These are phyloP conservation scores for Theretra japonica DNA, from an alignment of 2,888 invertebrate genomes.

Conservation along the genomic window DNA sequence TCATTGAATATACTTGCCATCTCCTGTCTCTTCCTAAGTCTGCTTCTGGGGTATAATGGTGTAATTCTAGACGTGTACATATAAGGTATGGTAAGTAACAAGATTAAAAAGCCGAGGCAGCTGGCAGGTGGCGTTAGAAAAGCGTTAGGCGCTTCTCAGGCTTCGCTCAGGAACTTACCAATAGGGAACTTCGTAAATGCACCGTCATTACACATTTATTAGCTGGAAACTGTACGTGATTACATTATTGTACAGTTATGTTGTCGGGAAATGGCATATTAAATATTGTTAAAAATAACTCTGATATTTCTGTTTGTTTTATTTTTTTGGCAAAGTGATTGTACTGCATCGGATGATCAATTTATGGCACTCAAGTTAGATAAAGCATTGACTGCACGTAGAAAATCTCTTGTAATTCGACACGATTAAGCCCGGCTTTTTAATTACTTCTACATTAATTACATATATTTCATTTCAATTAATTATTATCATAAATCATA, in stretches of 20 bases:
- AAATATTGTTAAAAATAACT: too few relatives aligned
- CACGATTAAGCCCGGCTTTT: too few relatives aligned
- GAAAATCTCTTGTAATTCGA: too few relatives aligned
- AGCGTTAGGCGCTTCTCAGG: slow-evolving; percentile 64
- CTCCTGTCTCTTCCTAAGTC: slow-evolving; percentile 33
- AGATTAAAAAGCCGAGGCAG: slow-evolving; percentile 81
- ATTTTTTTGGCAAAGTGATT: too few relatives aligned
- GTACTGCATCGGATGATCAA: too few relatives aligned
- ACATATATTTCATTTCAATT: too few relatives aligned
- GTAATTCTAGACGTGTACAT: slow-evolving; percentile 79
- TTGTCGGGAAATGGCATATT: too few relatives aligned
- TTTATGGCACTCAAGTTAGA: too few relatives aligned
- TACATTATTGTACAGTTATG: neutral
- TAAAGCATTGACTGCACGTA: too few relatives aligned
- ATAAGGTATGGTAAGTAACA: slow-evolving; percentile 79
- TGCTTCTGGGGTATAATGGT: slow-evolving; percentile 63
- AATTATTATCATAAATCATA: too few relatives aligned
- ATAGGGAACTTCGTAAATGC: neutral
- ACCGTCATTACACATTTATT: slow-evolving; percentile 6
- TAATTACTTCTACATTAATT: too few relatives aligned
- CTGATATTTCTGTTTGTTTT: too few relatives aligned
- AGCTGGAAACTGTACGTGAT: neutral
- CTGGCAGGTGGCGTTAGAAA: slow-evolving; percentile 77
- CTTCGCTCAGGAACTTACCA: slow-evolving; percentile 37
- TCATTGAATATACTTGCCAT: neutral